Evolutionary conservation across 1,140 invertebrate genomes (phyloP).

Genomic region (Lasioglossum baleicum): DNA sequence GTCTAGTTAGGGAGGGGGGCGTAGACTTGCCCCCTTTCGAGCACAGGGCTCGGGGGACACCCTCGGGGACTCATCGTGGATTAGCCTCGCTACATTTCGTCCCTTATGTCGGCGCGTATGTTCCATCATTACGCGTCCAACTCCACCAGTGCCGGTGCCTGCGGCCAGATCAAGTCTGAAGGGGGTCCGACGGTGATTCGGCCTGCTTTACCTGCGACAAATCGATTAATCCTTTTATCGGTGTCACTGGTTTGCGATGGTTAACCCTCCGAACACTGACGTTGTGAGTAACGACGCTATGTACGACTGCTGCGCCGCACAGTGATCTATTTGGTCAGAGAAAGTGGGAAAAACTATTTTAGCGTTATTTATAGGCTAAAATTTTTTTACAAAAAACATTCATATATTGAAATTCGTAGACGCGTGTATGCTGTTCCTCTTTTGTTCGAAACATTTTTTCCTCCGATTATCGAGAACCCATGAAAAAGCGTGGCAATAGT

Average conservation of each 20-base stretch:
- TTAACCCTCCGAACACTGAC: background rate
- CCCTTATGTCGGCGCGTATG: conserved; percentile 78
- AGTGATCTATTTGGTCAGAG: too few relatives aligned
- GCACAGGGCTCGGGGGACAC: conserved; percentile 34
- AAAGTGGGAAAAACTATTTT: too few relatives aligned
- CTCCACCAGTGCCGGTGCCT: background rate
- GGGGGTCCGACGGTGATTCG: conserved; percentile 11
- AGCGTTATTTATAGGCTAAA: too few relatives aligned
- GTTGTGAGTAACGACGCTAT: too few relatives aligned
- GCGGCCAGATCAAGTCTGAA: background rate
- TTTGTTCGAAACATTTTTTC: too few relatives aligned
- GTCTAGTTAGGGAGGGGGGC: background rate
- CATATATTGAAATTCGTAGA: too few relatives aligned
- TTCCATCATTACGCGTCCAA: conserved; percentile 53
- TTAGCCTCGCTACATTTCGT: conserved; percentile 78
- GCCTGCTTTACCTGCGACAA: conserved; percentile 35
- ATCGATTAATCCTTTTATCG: conserved; percentile 40
- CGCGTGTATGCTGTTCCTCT: too few relatives aligned
- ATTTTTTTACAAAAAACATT: too few relatives aligned
- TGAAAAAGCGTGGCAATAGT: too few relatives aligned
- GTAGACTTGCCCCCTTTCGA: background rate
- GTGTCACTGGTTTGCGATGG: conserved; percentile 23
- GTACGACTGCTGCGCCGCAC: too few relatives aligned
- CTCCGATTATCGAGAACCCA: too few relatives aligned
- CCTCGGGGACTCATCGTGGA: conserved; percentile 61